Evolutionary conservation across 2,888 invertebrate species (phyloP).

Genomic region (Thysanoteuthis rhombus): DNA sequence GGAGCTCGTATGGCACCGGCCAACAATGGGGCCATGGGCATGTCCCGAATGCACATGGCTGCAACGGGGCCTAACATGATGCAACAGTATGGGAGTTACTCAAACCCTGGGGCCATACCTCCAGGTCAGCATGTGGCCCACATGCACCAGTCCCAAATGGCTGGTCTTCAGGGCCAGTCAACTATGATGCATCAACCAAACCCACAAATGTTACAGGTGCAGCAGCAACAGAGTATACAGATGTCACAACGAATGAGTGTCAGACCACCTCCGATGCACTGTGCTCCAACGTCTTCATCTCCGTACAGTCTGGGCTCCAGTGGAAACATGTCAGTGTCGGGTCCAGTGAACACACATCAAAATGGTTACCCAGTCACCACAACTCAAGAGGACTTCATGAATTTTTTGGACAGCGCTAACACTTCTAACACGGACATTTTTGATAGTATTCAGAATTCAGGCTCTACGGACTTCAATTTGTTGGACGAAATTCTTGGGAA

Average conservation of each 20-base stretch:
- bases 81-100: slow-evolving; percentile 70
- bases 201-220: slow-evolving; percentile 44
- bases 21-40: slow-evolving; percentile 24
- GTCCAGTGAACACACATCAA: slow-evolving; percentile 33
- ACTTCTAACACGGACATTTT: slow-evolving; percentile 74
- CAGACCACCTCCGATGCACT: slow-evolving; percentile 37
- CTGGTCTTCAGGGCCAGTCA: slow-evolving; percentile 50
- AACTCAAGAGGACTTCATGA: slow-evolving; percentile 75
- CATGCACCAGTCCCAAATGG: slow-evolving; percentile 48
- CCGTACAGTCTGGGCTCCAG: slow-evolving; percentile 30
- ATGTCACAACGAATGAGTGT: slow-evolving; percentile 66
- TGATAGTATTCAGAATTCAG: slow-evolving; percentile 73
- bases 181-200: slow-evolving; percentile 35
- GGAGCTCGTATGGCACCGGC: slow-evolving; percentile 24
- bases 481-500: slow-evolving; percentile 58
- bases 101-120: slow-evolving; percentile 52
- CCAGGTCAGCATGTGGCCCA: slow-evolving; percentile 37
- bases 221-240: slow-evolving; percentile 65
- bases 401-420: slow-evolving; percentile 83
- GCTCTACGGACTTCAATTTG: slow-evolving; percentile 51
- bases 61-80: slow-evolving; percentile 51
- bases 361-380: slow-evolving; percentile 44
- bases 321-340: slow-evolving; percentile 29
- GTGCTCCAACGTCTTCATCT: slow-evolving; percentile 30
- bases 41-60: slow-evolving; percentile 34